Conservation (phyloP, 1,140 invertebrate genomes). For the Euschistus heros region DNA sequence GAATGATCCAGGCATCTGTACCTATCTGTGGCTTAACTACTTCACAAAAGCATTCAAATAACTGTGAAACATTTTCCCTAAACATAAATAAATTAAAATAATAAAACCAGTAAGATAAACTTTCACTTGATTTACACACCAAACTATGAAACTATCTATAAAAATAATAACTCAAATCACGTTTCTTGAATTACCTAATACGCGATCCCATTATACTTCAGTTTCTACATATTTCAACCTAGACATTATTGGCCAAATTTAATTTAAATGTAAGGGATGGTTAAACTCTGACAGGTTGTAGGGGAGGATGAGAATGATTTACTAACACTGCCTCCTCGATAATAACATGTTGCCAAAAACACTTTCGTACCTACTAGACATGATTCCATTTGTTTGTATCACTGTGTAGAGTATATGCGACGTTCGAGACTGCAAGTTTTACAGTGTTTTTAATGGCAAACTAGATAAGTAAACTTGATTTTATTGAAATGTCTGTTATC, state of each 20-base stretch:
- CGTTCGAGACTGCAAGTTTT: too few species aligned
- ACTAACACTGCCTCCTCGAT: too few species aligned
- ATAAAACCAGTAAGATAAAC: too few species aligned
- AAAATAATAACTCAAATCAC: background rate
- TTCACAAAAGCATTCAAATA: conserved; percentile 78
- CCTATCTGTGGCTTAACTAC: conserved; percentile 50
- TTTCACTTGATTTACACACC: too few species aligned
- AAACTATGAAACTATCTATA: background rate
- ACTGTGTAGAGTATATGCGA: too few species aligned
- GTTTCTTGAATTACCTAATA: background rate
- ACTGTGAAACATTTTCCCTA: conserved; percentile 65
- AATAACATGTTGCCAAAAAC: too few species aligned
- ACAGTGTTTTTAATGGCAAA: too few species aligned
- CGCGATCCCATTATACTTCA: conserved; percentile 14
- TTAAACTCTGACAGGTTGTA: conserved; percentile 6
- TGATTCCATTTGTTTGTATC: too few species aligned
- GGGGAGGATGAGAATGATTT: background rate
- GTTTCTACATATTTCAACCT: background rate
- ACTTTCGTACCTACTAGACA: too few species aligned
- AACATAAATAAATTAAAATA: too few species aligned
- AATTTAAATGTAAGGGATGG: background rate
- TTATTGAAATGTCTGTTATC: too few species aligned
- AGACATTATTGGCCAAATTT: background rate
- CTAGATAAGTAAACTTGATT: too few species aligned
- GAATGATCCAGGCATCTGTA: conserved; percentile 57